Conservation (phyloP, 2,888 invertebrate species). For the Hesperia comma region DNA sequence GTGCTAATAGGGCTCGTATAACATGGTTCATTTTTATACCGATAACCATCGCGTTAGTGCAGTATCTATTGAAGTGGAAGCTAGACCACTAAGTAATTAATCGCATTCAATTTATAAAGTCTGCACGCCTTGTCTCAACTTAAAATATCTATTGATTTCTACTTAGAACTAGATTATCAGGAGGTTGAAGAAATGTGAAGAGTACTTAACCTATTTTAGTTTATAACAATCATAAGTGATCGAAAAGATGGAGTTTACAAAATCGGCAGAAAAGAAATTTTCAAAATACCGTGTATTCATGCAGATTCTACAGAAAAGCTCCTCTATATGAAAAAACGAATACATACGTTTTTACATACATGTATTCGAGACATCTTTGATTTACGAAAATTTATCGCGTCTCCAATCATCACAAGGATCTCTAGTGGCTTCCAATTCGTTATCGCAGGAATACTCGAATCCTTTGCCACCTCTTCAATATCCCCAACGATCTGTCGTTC, state of each 20-base stretch:
- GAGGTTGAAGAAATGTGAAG: no score
- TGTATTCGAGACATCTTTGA: neutral
- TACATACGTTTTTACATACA: no score
- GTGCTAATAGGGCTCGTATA: constrained; percentile 52
- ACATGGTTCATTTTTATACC: constrained; percentile 31
- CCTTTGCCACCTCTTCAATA: neutral
- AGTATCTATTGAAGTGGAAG: constrained; percentile 2
- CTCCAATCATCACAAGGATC: neutral
- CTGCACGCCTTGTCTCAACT: no score
- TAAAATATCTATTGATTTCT: no score
- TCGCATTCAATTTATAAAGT: neutral
- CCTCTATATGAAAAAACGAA: neutral
- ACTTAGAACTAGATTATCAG: no score
- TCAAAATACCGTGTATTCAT: no score
- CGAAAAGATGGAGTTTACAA: no score
- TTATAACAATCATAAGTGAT: no score
- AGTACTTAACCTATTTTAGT: no score
- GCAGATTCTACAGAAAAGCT: neutral
- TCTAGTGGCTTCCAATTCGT: neutral
- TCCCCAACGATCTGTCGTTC: neutral
- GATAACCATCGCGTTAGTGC: constrained; percentile 25
- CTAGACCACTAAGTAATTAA: constrained; percentile 11
- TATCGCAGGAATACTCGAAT: neutral
- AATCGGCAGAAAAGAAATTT: no score
- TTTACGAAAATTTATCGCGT: neutral